Percentiles rank a stretch among this genome's conserved stretches.
These are phyloP conservation scores for Labeo calbasu DNA, from an alignment of 2,797 vertebrate genomes.

Conservation along the genomic window DNA sequence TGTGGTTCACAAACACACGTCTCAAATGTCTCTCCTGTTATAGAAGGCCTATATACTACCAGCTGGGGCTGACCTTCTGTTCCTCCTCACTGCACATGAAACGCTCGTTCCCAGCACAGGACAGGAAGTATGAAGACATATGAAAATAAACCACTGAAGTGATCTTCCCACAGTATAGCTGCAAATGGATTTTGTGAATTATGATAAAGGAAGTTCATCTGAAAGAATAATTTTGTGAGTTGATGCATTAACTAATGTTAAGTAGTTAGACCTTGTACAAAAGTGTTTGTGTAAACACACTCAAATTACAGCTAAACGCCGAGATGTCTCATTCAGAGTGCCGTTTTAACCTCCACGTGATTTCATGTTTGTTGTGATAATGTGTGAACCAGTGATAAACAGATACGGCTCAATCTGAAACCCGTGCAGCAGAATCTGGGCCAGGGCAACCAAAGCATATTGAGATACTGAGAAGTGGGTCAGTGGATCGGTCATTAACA, in stretches of 20 bases:
- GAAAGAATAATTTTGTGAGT: neutral
- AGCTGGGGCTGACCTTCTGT: neutral
- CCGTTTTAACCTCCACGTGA: neutral
- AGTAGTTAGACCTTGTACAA: neutral
- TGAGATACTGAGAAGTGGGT: slow-evolving; percentile 52
- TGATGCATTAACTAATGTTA: neutral
- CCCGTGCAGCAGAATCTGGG: slow-evolving; percentile 41
- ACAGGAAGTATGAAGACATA: neutral
- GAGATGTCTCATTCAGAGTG: neutral
- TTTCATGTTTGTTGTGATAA: neutral
- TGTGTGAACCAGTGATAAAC: slow-evolving; percentile 12
- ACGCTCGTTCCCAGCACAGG: slow-evolving; percentile 9
- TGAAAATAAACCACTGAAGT: neutral
- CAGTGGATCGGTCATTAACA: slow-evolving; percentile 40
- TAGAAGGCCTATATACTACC: slow-evolving; percentile 26
- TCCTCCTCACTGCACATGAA: slow-evolving; percentile 13
- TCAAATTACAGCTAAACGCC: neutral
- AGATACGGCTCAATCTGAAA: slow-evolving; percentile 7
- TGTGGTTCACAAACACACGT: neutral
- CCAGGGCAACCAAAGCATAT: slow-evolving; percentile 31
- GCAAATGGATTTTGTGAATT: neutral
- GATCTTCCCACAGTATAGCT: neutral
- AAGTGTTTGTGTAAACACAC: too few species aligned
- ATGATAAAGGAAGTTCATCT: neutral
- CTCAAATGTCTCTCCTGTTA: slow-evolving; percentile 6